These are phyloP conservation scores for Melipona bicolor DNA, from an alignment of 2,888 invertebrate genomes.

Conservation along the genomic window DNA sequence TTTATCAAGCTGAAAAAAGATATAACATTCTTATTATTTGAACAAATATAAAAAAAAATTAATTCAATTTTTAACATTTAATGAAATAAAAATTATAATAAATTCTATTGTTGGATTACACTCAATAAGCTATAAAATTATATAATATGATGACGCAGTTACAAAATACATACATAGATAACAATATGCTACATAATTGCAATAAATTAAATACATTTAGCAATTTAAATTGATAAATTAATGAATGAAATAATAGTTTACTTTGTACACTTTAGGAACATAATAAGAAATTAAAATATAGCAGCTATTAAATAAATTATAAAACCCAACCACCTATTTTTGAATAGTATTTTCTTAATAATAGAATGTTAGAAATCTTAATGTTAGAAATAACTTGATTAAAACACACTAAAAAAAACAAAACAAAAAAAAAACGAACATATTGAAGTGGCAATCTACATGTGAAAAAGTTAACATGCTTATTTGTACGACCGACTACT, in stretches of 20 bases:
- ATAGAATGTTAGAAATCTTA: no score
- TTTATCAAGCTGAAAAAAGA: slow-evolving; percentile 80
- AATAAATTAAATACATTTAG: slow-evolving; percentile 2
- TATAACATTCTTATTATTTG: slow-evolving; percentile 20
- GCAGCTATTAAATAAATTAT: background rate
- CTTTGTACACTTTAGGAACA: background rate
- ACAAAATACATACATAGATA: slow-evolving; percentile 28
- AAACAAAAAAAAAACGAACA: slow-evolving; percentile 9
- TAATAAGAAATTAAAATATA: slow-evolving; percentile 10
- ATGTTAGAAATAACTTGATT: slow-evolving; percentile 28
- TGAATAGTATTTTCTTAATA: slow-evolving; percentile 3
- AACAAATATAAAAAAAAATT: background rate
- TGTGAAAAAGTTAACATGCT: slow-evolving; percentile 36
- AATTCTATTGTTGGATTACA: slow-evolving; percentile 6
- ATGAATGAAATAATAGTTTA: background rate
- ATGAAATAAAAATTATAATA: slow-evolving; percentile 33
- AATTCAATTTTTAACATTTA: slow-evolving; percentile 12
- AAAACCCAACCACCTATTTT: slow-evolving; percentile 8
- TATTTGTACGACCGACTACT: background rate
- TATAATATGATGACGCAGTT: slow-evolving; percentile 9
- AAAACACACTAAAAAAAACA: slow-evolving; percentile 11
- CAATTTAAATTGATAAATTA: slow-evolving; percentile 2
- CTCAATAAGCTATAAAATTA: slow-evolving; percentile 17
- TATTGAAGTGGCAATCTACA: slow-evolving; percentile 25
- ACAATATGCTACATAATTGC: background rate